Conservation (phyloP, 1,140 invertebrate species). For the Bombus huntii region DNA sequence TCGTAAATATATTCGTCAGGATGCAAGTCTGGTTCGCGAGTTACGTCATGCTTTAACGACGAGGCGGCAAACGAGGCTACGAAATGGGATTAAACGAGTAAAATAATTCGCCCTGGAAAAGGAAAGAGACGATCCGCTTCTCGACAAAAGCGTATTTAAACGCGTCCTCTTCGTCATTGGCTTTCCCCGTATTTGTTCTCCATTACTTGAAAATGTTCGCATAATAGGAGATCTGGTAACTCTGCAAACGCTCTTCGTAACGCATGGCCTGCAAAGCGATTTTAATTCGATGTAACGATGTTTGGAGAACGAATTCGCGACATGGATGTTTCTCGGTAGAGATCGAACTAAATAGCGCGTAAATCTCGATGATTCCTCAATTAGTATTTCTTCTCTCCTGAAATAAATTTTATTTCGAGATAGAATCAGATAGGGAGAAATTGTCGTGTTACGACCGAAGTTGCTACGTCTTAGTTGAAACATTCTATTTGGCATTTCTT, state of each 20-base stretch:
- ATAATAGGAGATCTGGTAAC: background rate
- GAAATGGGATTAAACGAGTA: background rate
- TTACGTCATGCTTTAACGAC: background rate
- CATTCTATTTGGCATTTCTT: no score
- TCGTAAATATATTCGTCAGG: background rate
- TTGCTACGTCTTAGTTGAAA: no score
- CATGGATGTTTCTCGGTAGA: no score
- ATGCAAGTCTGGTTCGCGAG: background rate
- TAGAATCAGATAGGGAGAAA: background rate
- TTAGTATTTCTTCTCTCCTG: background rate
- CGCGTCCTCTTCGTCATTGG: background rate
- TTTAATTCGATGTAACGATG: no score
- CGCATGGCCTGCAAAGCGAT: no score
- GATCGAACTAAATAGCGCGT: no score
- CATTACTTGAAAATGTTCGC: background rate
- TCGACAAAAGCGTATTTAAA: background rate
- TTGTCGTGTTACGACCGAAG: background rate
- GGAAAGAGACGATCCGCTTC: background rate
- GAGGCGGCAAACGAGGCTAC: background rate
- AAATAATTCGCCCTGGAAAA: background rate
- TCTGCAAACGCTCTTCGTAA: background rate
- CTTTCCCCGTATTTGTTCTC: background rate
- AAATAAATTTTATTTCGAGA: background rate
- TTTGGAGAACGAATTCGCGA: no score
- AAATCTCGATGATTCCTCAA: background rate